Percentiles rank a stretch among this genome's conserved stretches.
These are phyloP conservation scores for mouse (Mus musculus) DNA, from an alignment of 2,113 vertebrate species.

Conservation along the genomic window DNA sequence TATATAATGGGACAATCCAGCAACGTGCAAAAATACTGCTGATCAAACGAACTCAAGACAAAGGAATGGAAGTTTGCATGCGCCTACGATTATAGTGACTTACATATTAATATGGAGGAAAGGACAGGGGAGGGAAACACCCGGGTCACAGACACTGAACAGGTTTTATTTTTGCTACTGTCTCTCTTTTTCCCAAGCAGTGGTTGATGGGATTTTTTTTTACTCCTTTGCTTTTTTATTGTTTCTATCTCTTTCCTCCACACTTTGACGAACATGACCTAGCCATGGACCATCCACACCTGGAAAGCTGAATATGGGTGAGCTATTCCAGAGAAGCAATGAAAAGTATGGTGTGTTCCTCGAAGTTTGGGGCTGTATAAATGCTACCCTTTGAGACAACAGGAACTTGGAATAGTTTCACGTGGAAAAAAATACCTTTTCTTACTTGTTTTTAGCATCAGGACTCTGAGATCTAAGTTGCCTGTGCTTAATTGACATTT, in stretches of 20 bases:
- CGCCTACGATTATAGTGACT: background rate
- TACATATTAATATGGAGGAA: background rate
- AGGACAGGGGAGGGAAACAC: background rate
- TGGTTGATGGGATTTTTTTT: background rate
- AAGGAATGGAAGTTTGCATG: background rate
- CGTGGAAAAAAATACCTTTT: background rate
- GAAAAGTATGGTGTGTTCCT: background rate
- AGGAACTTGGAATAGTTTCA: background rate
- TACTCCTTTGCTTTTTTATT: background rate
- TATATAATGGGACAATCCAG: background rate
- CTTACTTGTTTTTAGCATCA: background rate
- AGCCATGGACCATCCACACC: background rate
- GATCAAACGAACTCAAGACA: background rate
- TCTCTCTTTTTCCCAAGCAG: conserved; percentile 1
- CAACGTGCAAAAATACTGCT: background rate
- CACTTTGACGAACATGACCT: background rate
- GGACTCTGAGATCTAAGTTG: background rate
- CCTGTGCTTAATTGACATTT: background rate
- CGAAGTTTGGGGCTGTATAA: background rate
- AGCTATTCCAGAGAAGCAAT: fast-evolving
- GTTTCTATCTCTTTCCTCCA: background rate
- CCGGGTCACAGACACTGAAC: background rate
- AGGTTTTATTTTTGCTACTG: background rate
- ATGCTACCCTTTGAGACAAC: background rate
- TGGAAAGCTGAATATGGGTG: too few relatives aligned